A percentile compares a stretch with the other conserved stretches of the same genome.
phyloP scores from a whole-genome alignment of 2,797 vertebrate genomes.

The Eulemur mongoz region DNA sequence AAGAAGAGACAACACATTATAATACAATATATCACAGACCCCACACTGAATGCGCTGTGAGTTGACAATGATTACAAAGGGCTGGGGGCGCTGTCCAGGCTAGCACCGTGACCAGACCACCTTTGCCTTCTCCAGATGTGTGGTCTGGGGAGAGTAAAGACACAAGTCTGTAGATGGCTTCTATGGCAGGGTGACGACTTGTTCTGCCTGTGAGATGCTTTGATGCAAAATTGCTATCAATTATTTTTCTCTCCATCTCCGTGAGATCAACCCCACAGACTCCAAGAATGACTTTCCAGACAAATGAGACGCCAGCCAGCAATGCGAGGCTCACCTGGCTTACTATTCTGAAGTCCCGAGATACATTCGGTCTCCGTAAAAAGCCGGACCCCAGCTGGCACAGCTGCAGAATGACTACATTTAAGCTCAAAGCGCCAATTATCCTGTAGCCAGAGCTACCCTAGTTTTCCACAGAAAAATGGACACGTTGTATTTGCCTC shows the following conservation, averaged over 20 bases:
- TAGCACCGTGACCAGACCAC: rapidly evolving
- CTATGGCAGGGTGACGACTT: not conserved
- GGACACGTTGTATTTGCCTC: not conserved
- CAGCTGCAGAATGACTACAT: not conserved
- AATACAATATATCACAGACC: not conserved
- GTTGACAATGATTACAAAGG: not conserved
- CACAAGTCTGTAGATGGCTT: not conserved
- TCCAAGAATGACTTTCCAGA: not conserved
- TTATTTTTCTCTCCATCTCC: not conserved
- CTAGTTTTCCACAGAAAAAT: not conserved
- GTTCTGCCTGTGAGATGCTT: not conserved
- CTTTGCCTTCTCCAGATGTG: rapidly evolving
- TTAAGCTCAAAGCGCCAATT: not conserved
- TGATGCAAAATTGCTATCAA: not conserved
- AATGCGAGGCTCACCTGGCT: not conserved
- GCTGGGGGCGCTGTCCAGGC: not conserved
- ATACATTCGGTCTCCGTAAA: no score
- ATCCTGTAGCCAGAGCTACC: not conserved
- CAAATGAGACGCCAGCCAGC: not conserved
- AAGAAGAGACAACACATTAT: not conserved
- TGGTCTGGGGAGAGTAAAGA: rapidly evolving
- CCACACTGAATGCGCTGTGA: no score
- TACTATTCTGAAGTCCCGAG: not conserved
- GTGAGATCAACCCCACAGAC: not conserved
- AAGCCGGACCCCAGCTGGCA: not conserved